Evolutionary conservation across 2,888 invertebrate genomes (phyloP).

Genomic region (Gymnosoma rotundatum): DNA sequence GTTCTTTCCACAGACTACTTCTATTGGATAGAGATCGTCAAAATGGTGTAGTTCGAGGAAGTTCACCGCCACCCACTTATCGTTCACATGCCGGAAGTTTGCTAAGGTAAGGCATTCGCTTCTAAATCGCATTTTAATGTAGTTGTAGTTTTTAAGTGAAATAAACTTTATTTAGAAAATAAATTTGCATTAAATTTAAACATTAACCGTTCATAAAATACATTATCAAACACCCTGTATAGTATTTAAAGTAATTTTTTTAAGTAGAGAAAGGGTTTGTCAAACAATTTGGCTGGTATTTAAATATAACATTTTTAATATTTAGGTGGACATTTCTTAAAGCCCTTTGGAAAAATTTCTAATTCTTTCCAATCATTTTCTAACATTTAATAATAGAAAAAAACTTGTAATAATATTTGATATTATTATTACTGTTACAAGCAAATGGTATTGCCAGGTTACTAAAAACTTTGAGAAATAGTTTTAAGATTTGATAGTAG

Average conservation of each 20-base stretch:
- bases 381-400: too few species aligned
- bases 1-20: slow-evolving; percentile 86
- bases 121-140: neutral
- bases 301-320: neutral
- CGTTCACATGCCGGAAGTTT: slow-evolving; percentile 93
- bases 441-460: too few species aligned
- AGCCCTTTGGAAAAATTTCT: neutral
- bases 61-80: slow-evolving; percentile 96
- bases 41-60: slow-evolving; percentile 84
- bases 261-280: neutral
- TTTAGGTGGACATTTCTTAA: neutral
- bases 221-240: slow-evolving; percentile 46
- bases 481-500: too few species aligned
- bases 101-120: slow-evolving; percentile 84
- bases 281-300: neutral
- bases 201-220: slow-evolving; percentile 18
- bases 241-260: slow-evolving; percentile 21
- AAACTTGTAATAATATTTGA: too few species aligned
- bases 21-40: slow-evolving; percentile 89
- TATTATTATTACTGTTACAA: too few species aligned
- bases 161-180: slow-evolving; percentile 25
- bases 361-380: too few species aligned
- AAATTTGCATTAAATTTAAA: slow-evolving; percentile 46
- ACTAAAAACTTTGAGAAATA: too few species aligned
- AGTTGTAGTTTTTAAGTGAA: neutral